These are phyloP conservation scores for Gambusia yucatana DNA, from an alignment of 2,797 vertebrate species.

Conservation along the genomic window DNA sequence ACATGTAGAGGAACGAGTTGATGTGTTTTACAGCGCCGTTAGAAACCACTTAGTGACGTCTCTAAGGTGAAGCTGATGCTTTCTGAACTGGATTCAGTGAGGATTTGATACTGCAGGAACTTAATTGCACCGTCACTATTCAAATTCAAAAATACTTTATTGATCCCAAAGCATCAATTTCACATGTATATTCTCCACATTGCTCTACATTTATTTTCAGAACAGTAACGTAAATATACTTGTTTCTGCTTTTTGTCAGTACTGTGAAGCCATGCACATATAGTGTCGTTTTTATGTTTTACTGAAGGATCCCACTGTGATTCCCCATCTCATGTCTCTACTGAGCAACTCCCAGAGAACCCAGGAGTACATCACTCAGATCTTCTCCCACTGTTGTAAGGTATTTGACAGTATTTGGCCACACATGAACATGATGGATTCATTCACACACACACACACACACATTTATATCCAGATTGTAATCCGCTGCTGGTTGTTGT, in stretches of 20 bases:
- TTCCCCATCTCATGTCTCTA: constrained; percentile 96
- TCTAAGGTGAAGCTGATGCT: neutral
- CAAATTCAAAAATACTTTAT: no score
- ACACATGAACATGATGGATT: constrained; percentile 17
- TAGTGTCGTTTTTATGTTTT: neutral
- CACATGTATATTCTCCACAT: neutral
- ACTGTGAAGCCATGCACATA: neutral
- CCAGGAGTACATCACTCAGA: constrained; percentile 98
- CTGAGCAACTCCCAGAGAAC: constrained; percentile 93
- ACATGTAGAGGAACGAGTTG: neutral
- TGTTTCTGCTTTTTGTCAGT: neutral
- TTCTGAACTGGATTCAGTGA: neutral
- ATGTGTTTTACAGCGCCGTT: neutral
- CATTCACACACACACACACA: neutral
- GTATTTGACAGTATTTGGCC: constrained; percentile 73
- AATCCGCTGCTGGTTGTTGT: constrained; percentile 30
- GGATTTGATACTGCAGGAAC: neutral
- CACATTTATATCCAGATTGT: neutral
- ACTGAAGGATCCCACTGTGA: constrained; percentile 92
- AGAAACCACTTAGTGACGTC: neutral
- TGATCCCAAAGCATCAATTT: no score
- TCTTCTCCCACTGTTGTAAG: constrained; percentile 99
- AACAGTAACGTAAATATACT: neutral
- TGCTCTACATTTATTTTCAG: neutral
- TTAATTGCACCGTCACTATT: neutral